Evolutionary conservation across 2,888 invertebrate species (phyloP), one percentile per base, ranked within the genome.

Genomic region (Priocnemis perturbator): DNA sequence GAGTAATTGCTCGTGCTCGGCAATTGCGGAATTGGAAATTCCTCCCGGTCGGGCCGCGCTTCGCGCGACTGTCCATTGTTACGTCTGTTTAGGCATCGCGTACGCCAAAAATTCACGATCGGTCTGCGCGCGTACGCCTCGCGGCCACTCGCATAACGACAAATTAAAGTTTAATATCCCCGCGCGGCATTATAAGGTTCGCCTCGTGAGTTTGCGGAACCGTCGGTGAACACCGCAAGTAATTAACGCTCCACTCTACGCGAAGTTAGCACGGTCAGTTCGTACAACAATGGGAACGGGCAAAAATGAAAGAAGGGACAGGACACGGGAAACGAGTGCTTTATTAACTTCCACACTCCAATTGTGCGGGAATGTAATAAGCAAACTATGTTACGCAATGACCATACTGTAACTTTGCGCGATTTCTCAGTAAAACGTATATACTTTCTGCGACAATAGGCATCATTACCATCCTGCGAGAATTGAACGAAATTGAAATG

Each of bases 121-220:
- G 60, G 56, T 67, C 21, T 44, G 60, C 0, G 14, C 50, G 37
- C 17, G 7, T 26, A 19, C 21, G 30, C 55, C 11, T 26, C 23
- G 55, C 19, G 62, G 26, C 20, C 53, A 44, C 19, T 17, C 44
- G n/a, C n/a, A 19, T 63, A 63, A 60, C 21, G 57, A 15, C 60
- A 37, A 70, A 67, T 63, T 63, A 63, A 56, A 20, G 45, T 63
- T 50, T 52, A 56, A 55, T 59, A 11, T 50, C 53, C 47, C n/a
- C 37, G 44, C 0, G 19, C 9, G 50, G 55, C 45, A 58, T 63
- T 19, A 45, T 53, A 45, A 0, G 44, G 21, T 53, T n/a, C 45
- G 37, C 15, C 23, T 21, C 23, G 53, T 21, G 53, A 21, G 53
- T 53, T 53, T 21, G 21, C 15, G 53, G 21, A 21, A 20, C 20